Conservation (phyloP, 2,888 invertebrate species). For the Alloscopus bannaensis region DNA sequence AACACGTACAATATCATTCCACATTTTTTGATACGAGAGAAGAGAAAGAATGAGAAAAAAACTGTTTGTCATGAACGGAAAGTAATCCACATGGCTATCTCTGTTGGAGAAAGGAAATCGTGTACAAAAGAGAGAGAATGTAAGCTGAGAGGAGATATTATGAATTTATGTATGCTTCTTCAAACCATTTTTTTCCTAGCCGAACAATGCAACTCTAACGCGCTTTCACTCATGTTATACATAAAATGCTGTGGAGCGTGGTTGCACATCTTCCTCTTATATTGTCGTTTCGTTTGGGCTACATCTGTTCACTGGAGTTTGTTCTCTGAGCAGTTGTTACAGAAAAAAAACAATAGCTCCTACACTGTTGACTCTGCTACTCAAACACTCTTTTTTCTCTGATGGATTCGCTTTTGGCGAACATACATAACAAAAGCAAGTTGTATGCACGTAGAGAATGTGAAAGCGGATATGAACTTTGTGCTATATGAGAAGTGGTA, state of each 20-base stretch:
- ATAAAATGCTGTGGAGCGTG: too few relatives aligned
- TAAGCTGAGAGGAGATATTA: slow-evolving; percentile 25
- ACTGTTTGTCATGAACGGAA: slow-evolving; percentile 12
- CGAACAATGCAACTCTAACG: not conserved
- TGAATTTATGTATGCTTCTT: slow-evolving; percentile 8
- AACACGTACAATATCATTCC: not conserved
- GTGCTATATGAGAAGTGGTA: too few relatives aligned
- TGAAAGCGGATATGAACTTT: too few relatives aligned
- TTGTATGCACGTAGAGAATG: too few relatives aligned
- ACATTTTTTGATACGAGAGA: too few relatives aligned
- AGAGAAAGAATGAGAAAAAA: too few relatives aligned
- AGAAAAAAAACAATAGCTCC: slow-evolving; percentile 12
- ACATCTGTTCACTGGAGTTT: slow-evolving; percentile 47
- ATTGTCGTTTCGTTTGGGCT: slow-evolving; percentile 10
- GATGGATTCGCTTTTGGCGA: too few relatives aligned
- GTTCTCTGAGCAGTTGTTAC: slow-evolving; percentile 47
- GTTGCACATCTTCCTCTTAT: too few relatives aligned
- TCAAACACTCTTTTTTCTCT: slow-evolving; percentile 3
- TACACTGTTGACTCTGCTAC: slow-evolving; percentile 39
- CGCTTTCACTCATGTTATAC: not conserved
- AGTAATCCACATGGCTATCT: slow-evolving; percentile 35
- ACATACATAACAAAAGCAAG: too few relatives aligned
- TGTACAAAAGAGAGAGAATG: not conserved
- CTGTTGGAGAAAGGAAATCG: not conserved
- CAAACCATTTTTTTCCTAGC: not conserved